Conservation (phyloP, 2,888 invertebrate species). For the Drosophila multiciliata region DNA sequence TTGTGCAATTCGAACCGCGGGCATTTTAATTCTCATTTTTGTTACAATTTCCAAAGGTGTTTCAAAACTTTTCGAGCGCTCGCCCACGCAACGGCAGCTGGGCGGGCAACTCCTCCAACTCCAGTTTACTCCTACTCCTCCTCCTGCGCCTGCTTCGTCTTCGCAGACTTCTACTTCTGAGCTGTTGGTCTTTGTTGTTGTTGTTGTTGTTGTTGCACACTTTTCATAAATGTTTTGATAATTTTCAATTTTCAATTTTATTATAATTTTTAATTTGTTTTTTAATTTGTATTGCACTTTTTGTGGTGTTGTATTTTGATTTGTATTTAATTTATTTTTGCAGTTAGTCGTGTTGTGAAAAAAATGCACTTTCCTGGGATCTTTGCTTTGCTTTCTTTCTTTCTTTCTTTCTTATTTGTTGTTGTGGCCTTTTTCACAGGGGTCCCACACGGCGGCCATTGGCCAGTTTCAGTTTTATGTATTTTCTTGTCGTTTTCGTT, state of each 20-base stretch:
- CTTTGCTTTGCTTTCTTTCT: neutral
- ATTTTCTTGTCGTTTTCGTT: constrained; percentile 29
- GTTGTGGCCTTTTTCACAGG: constrained; percentile 25
- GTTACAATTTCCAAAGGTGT: constrained; percentile 74
- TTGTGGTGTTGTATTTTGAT: neutral
- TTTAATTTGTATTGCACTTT: constrained; percentile 48
- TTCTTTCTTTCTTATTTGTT: constrained; percentile 8
- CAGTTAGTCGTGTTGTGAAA: constrained; percentile 1
- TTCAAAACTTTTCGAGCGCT: constrained; percentile 61
- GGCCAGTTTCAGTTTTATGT: constrained; percentile 39
- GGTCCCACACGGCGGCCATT: constrained; percentile 33
- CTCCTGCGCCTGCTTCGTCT: constrained; percentile 4
- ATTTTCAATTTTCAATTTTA: constrained; percentile 12
- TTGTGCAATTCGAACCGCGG: constrained; percentile 98
- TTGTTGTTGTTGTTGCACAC: constrained; percentile 15
- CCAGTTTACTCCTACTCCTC: constrained; percentile 8
- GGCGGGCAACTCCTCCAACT: constrained; percentile 60
- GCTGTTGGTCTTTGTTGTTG: constrained; percentile 15
- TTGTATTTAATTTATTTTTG: neutral
- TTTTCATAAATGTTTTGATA: constrained; percentile 42
- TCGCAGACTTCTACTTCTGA: constrained; percentile 2
- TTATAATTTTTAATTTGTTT: constrained; percentile 17
- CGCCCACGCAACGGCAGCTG: constrained; percentile 57
- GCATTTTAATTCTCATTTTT: constrained; percentile 99
- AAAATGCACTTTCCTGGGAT: constrained; percentile 32